phyloP scores from a whole-genome alignment of 2,888 invertebrate genomes.

The Parasteatoda lunata region DNA sequence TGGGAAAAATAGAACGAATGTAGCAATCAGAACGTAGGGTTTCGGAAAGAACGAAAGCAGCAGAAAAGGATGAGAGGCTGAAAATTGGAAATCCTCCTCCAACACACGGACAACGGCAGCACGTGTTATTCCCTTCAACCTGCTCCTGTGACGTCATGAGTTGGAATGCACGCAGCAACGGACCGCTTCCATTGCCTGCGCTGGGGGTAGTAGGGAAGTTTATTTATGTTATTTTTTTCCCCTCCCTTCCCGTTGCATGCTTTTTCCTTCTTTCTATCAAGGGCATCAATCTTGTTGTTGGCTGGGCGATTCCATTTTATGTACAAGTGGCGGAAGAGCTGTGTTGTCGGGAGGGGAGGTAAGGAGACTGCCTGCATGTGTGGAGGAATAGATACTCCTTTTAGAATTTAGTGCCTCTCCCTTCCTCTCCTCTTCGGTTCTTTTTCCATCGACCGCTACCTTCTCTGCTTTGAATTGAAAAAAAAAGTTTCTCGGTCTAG shows the following conservation, averaged over 20 bases:
- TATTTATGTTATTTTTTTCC: neutral
- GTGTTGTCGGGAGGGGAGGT: neutral
- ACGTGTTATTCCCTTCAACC: slow-evolving; percentile 1
- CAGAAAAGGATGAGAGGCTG: slow-evolving; percentile 28
- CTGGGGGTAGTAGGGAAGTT: neutral
- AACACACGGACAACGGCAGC: slow-evolving; percentile 4
- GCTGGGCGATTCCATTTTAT: neutral
- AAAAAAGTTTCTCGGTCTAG: too few species aligned
- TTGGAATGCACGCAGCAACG: slow-evolving; percentile 5
- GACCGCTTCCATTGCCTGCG: neutral
- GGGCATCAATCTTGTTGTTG: slow-evolving; percentile 3
- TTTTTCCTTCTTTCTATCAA: slow-evolving; percentile 6
- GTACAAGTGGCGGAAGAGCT: neutral
- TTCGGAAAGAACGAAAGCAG: slow-evolving; percentile 4
- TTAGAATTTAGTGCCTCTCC: neutral
- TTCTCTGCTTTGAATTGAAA: too few species aligned
- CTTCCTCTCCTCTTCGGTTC: neutral
- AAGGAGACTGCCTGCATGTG: neutral
- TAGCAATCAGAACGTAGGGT: slow-evolving; percentile 4
- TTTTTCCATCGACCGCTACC: neutral
- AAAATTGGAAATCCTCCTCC: slow-evolving; percentile 32
- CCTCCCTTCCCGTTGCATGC: neutral
- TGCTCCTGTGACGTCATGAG: neutral
- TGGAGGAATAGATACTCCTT: neutral
- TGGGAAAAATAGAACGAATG: slow-evolving; percentile 23